Evolutionary conservation across 2,888 invertebrate genomes (phyloP).

Genomic region (Amphipoea oculea): DNA sequence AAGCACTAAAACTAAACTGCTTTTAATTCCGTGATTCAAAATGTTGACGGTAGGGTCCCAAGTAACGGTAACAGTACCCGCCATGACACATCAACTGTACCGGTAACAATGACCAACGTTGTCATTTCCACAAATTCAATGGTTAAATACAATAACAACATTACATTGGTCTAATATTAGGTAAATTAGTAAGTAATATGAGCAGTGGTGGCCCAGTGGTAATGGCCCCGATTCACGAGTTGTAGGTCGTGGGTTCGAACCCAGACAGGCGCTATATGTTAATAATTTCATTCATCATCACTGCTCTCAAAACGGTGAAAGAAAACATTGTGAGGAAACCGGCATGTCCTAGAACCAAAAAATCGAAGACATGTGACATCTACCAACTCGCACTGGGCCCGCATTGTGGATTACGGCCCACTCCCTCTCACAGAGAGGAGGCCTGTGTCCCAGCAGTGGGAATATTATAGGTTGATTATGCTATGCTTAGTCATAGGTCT

Average conservation of each 20-base stretch:
- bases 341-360: background rate
- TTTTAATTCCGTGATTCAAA: conserved; percentile 35
- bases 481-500: conserved; percentile 30
- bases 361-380: background rate
- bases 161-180: background rate
- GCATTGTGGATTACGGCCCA: background rate
- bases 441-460: background rate
- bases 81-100: conserved; percentile 59
- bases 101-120: conserved; percentile 55
- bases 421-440: background rate
- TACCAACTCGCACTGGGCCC: too few relatives aligned
- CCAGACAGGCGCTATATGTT: too few relatives aligned
- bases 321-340: background rate
- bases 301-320: background rate
- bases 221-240: background rate
- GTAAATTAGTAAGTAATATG: background rate
- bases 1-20: conserved; percentile 15
- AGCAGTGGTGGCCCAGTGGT: background rate
- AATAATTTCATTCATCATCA: too few relatives aligned
- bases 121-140: conserved; percentile 62
- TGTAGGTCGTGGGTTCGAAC: too few relatives aligned
- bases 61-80: conserved; percentile 53
- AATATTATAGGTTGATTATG: background rate
- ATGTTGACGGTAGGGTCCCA: conserved; percentile 48
- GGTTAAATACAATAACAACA: conserved; percentile 51